A percentile compares a stretch with the other conserved stretches of the same genome.
These are phyloP conservation scores for Brachystomella parvula DNA, from an alignment of 1,140 invertebrate species.

Conservation along the genomic window DNA sequence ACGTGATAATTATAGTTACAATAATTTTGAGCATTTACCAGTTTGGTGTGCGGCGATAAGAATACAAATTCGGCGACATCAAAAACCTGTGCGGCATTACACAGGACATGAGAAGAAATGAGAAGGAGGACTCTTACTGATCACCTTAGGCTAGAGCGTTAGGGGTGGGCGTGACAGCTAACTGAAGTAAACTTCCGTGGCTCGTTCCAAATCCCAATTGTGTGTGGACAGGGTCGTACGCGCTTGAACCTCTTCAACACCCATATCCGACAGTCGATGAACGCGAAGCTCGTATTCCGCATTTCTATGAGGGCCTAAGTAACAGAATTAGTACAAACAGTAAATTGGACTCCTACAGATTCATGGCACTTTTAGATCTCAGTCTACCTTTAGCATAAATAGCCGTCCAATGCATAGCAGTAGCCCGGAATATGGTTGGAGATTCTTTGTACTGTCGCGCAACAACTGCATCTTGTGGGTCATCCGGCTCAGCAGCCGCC, in stretches of 20 bases:
- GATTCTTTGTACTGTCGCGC: slow-evolving; percentile 92
- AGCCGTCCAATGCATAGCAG: slow-evolving; percentile 90
- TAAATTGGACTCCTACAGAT: background rate
- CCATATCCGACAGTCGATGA: slow-evolving; percentile 73
- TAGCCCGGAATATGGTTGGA: slow-evolving; percentile 71
- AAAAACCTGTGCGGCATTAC: no score
- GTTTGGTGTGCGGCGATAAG: no score
- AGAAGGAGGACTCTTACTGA: no score
- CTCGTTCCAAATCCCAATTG: slow-evolving; percentile 80
- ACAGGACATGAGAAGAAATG: no score
- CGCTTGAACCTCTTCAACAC: slow-evolving; percentile 72
- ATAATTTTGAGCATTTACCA: no score
- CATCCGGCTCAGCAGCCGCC: slow-evolving; percentile 88
- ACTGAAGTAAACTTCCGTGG: slow-evolving; percentile 80
- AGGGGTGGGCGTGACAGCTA: no score
- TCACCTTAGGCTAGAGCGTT: no score
- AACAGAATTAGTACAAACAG: background rate
- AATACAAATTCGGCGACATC: no score
- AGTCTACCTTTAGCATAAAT: slow-evolving; percentile 75
- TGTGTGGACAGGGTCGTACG: slow-evolving; percentile 75
- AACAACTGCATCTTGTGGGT: slow-evolving; percentile 88
- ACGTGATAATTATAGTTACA: no score
- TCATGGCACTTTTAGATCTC: background rate
- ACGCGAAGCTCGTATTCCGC: slow-evolving; percentile 74
- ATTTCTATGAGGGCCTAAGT: slow-evolving; percentile 59